phyloP scores from a whole-genome alignment of 1,140 invertebrate genomes.

The Drosophila santomea region DNA sequence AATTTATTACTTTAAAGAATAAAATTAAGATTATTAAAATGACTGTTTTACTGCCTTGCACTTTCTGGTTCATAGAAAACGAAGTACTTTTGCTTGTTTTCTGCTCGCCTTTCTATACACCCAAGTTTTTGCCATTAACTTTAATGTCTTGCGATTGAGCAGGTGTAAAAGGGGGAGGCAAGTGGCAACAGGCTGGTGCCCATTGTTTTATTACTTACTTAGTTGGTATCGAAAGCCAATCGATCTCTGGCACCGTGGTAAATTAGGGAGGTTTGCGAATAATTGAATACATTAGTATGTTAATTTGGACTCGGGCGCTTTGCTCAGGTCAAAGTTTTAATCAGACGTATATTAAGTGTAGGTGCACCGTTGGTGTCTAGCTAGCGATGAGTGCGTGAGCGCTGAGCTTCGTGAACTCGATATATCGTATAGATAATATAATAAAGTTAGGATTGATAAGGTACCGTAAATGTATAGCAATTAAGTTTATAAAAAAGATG shows the following conservation, averaged over 20 bases:
- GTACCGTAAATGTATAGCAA: too few species aligned
- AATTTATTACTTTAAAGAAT: too few species aligned
- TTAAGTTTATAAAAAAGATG: too few species aligned
- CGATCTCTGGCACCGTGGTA: slow-evolving; percentile 32
- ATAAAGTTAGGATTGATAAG: neutral
- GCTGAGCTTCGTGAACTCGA: neutral
- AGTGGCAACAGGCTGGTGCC: slow-evolving; percentile 3
- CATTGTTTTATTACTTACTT: slow-evolving; percentile 43
- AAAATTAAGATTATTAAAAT: too few species aligned
- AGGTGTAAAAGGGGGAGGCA: slow-evolving; percentile 1
- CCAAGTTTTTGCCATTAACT: slow-evolving; percentile 31
- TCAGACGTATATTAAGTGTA: slow-evolving; percentile 28
- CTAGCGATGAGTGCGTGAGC: slow-evolving; percentile 10
- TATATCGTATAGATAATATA: neutral
- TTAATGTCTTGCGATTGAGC: slow-evolving; percentile 33
- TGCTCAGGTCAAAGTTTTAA: slow-evolving; percentile 42
- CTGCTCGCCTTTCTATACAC: neutral
- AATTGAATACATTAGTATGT: slow-evolving; percentile 67
- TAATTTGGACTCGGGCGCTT: slow-evolving; percentile 38
- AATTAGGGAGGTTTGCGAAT: slow-evolving; percentile 36
- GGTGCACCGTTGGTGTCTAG: slow-evolving; percentile 10
- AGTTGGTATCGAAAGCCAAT: slow-evolving; percentile 41
- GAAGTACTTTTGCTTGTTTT: slow-evolving; percentile 6
- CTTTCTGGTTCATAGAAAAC: slow-evolving; percentile 22
- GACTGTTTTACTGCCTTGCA: neutral